Conservation (phyloP, 2,797 vertebrate species). For the Falco columbarius region DNA sequence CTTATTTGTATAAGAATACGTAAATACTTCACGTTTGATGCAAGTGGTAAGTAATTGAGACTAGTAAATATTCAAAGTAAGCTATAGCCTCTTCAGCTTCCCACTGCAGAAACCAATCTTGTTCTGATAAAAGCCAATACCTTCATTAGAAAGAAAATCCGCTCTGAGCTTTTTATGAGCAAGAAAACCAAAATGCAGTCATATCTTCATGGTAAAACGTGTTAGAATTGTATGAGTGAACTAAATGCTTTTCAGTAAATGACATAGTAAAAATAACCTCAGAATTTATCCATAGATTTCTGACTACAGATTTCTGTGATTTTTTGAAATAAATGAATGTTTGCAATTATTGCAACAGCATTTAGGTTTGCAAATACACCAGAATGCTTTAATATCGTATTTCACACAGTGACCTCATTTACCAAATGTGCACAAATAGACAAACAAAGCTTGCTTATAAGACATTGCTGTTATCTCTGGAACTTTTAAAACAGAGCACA, state of each 20-base stretch:
- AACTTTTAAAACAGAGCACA: neutral
- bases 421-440: neutral
- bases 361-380: neutral
- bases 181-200: neutral
- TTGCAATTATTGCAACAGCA: neutral
- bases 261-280: neutral
- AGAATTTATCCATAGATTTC: neutral
- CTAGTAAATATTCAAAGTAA: neutral
- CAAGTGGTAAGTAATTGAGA: neutral
- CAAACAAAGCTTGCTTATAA: neutral
- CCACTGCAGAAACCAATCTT: neutral
- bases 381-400: neutral
- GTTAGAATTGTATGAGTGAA: neutral
- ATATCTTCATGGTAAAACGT: neutral
- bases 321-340: neutral
- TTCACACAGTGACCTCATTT: neutral
- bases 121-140: neutral
- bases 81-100: neutral
- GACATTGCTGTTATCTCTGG: neutral
- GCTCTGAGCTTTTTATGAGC: neutral
- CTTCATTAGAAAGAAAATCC: constrained; percentile 1
- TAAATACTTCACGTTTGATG: neutral
- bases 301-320: neutral
- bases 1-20: neutral
- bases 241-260: neutral